phyloP scores from a whole-genome alignment of 2,113 vertebrate species.

The Pavo muticus region DNA sequence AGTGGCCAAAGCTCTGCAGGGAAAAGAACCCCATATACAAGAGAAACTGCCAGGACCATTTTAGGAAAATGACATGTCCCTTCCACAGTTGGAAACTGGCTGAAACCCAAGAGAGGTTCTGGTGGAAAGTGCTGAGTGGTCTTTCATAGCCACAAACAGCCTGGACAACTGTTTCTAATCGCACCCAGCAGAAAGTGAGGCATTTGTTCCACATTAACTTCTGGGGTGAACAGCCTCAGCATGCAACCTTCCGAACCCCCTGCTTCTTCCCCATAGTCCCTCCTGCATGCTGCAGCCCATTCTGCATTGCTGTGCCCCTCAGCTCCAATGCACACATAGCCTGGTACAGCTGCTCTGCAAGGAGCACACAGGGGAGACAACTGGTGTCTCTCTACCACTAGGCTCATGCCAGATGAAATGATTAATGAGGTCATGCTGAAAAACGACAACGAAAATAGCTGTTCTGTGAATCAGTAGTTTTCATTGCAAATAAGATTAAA shows the following conservation, averaged over 20 bases:
- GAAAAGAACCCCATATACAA: not conserved
- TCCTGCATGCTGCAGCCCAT: not conserved
- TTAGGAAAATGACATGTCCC: not conserved
- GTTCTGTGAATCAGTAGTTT: constrained; percentile 23
- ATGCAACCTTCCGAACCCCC: not conserved
- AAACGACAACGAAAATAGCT: constrained; percentile 38
- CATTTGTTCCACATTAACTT: not conserved
- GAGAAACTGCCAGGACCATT: not conserved
- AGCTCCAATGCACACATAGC: accelerated
- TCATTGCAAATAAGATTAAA: constrained; percentile 30
- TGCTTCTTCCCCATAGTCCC: not conserved
- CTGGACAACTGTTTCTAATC: not conserved
- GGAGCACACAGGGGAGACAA: not conserved
- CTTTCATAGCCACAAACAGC: not conserved
- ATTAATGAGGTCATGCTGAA: constrained; percentile 52
- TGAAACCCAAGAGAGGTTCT: not conserved
- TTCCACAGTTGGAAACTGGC: not conserved
- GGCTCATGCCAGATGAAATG: not conserved
- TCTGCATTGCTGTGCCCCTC: not conserved
- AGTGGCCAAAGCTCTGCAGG: not conserved
- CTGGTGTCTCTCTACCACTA: not conserved
- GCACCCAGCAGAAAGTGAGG: not conserved
- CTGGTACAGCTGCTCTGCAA: not conserved
- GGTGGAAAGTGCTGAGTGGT: not conserved
- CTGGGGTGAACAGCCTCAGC: not conserved